Percentiles rank a stretch among this genome's conserved stretches.
phyloP scores from a whole-genome alignment of 2,797 vertebrate species.

The Distichodus sexfasciatus region DNA sequence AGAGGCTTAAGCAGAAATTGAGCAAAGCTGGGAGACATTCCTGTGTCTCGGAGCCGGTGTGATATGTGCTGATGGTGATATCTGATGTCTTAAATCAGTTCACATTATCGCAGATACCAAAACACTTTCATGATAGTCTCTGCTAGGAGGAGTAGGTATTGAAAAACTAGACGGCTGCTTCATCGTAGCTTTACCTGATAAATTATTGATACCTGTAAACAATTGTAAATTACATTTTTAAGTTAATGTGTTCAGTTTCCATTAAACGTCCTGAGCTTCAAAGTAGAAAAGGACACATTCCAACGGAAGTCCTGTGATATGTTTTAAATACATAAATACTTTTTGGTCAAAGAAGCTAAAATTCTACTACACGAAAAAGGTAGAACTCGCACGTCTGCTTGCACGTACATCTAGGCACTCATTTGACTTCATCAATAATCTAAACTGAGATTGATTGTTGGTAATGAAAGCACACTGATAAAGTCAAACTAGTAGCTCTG shows the following conservation, averaged over 20 bases:
- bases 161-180: too few relatives aligned
- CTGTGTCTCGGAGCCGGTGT: conserved; percentile 53
- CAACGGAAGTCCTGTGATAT: too few relatives aligned
- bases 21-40: conserved; percentile 50
- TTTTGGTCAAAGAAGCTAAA: too few relatives aligned
- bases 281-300: too few relatives aligned
- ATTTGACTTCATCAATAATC: neutral
- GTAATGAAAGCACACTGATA: conserved; percentile 62
- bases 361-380: too few relatives aligned
- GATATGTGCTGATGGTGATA: conserved; percentile 28
- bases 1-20: conserved; percentile 45
- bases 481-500: conserved; percentile 33
- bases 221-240: too few relatives aligned
- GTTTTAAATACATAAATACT: too few relatives aligned
- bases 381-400: too few relatives aligned
- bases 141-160: neutral
- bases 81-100: neutral
- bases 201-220: too few relatives aligned
- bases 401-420: neutral
- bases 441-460: conserved; percentile 59
- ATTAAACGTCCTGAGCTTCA: too few relatives aligned
- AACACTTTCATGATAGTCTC: neutral
- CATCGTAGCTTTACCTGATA: too few relatives aligned
- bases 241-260: too few relatives aligned
- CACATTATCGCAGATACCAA: neutral